Evolutionary conservation across 1,140 invertebrate species (phyloP).

Genomic region (Melipona quadrifasciata): DNA sequence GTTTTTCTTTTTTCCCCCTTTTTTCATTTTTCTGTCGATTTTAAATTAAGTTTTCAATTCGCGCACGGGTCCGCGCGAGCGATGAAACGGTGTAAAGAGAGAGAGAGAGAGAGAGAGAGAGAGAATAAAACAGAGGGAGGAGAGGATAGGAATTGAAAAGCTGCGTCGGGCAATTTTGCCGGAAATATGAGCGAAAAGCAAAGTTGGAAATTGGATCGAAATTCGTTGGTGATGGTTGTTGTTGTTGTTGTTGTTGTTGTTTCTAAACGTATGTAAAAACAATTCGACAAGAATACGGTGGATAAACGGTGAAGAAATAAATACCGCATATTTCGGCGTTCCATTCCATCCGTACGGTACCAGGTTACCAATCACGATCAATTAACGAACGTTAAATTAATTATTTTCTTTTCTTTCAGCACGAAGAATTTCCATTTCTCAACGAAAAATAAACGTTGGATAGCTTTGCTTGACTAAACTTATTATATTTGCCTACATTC

Average conservation of each 20-base stretch:
- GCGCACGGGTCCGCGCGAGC: too few species aligned
- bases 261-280: background rate
- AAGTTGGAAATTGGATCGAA: background rate
- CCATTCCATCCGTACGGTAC: too few species aligned
- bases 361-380: too few species aligned
- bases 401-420: too few species aligned
- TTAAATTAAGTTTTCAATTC: background rate
- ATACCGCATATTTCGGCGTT: background rate
- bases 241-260: background rate
- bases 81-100: background rate
- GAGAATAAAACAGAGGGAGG: background rate
- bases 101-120: background rate
- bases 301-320: background rate
- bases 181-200: background rate
- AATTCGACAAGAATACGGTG: background rate
- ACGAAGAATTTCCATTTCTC: too few species aligned
- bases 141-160: background rate
- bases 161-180: background rate
- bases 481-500: too few species aligned
- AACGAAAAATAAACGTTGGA: too few species aligned
- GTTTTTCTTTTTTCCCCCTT: background rate
- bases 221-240: background rate
- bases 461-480: too few species aligned
- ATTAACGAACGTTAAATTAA: too few species aligned
- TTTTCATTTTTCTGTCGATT: too few species aligned